These are phyloP conservation scores for Chaunax sp. DNA, from an alignment of 2,797 vertebrate genomes.

Conservation along the genomic window DNA sequence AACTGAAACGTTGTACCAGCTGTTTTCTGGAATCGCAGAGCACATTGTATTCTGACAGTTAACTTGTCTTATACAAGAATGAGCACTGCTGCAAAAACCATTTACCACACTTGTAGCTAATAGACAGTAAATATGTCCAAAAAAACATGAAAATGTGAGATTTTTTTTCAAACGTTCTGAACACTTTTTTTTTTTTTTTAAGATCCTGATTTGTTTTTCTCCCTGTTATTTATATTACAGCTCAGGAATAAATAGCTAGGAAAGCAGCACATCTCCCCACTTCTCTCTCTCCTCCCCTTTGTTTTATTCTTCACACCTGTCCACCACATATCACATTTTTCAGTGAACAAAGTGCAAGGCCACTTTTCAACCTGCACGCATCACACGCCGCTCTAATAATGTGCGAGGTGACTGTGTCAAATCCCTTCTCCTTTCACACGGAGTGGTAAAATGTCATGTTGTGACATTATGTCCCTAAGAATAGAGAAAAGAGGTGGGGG, in stretches of 20 bases:
- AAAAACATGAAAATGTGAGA: too few species aligned
- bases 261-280: conserved; percentile 54
- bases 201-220: background rate
- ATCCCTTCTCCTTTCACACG: conserved; percentile 49
- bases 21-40: too few species aligned
- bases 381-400: conserved; percentile 57
- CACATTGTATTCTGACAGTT: too few species aligned
- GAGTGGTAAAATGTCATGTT: conserved; percentile 58
- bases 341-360: conserved; percentile 49
- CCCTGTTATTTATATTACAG: conserved; percentile 13
- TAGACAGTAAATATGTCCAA: too few species aligned
- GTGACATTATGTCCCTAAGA: conserved; percentile 69
- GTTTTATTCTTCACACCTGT: conserved; percentile 67
- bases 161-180: too few species aligned
- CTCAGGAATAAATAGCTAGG: conserved; percentile 23
- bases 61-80: too few species aligned
- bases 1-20: too few species aligned
- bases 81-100: too few species aligned
- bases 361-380: conserved; percentile 54
- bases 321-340: conserved; percentile 38
- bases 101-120: too few species aligned
- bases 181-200: background rate
- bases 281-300: background rate
- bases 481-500: conserved; percentile 55
- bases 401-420: conserved; percentile 52